Evolutionary conservation across 2,888 invertebrate genomes (phyloP).

Genomic region (Synanthedon andrenaeformis): DNA sequence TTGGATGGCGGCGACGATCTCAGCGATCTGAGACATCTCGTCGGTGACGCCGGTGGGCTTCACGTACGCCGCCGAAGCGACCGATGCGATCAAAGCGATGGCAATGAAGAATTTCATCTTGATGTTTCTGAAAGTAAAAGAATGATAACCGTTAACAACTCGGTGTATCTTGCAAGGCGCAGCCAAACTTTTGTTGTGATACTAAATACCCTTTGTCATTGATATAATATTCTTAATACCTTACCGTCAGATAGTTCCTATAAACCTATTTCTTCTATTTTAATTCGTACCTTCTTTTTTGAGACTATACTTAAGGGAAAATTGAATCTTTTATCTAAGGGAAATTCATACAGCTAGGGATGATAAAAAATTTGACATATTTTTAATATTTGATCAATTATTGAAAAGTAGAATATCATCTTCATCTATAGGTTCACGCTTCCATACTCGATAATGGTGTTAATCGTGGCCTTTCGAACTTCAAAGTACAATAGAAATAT

Average conservation of each 20-base stretch:
- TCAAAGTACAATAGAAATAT: too few relatives aligned
- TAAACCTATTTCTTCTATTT: too few relatives aligned
- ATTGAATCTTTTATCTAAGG: too few relatives aligned
- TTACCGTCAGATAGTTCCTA: neutral
- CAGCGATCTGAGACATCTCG: slow-evolving; percentile 20
- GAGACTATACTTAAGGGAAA: too few relatives aligned
- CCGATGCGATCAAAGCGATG: slow-evolving; percentile 36
- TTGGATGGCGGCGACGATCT: slow-evolving; percentile 36
- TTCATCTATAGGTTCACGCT: neutral
- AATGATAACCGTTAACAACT: neutral
- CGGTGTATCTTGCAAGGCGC: too few relatives aligned
- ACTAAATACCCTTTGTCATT: neutral
- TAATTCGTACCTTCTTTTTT: too few relatives aligned
- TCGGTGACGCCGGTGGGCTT: slow-evolving; percentile 12
- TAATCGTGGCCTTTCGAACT: too few relatives aligned
- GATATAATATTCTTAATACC: neutral
- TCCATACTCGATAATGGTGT: neutral
- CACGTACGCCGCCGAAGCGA: slow-evolving; percentile 28
- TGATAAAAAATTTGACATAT: too few relatives aligned
- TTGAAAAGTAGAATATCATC: neutral
- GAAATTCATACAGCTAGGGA: too few relatives aligned
- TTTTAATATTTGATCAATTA: too few relatives aligned
- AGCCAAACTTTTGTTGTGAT: too few relatives aligned
- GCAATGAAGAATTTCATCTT: slow-evolving; percentile 46
- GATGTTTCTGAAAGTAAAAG: slow-evolving; percentile 14